Percentiles rank a stretch among this genome's conserved stretches.
phyloP scores from a whole-genome alignment of 1,140 invertebrate genomes.

The Heliothis virescens region DNA sequence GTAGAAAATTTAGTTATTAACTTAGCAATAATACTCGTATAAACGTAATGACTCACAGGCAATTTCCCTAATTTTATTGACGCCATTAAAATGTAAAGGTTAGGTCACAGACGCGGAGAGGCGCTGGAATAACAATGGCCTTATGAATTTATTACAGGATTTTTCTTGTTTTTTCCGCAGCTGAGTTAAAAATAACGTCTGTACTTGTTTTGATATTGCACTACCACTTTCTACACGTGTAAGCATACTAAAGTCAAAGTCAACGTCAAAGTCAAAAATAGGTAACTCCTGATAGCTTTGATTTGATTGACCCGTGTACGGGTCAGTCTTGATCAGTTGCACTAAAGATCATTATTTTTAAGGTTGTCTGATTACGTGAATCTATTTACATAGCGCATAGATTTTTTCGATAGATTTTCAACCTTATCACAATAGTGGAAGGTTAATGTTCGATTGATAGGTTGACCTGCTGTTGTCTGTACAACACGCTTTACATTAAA shows the following conservation, averaged over 20 bases:
- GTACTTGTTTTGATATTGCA: neutral
- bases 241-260: neutral
- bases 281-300: too few species aligned
- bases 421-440: too few species aligned
- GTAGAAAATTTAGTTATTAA: conserved; percentile 23
- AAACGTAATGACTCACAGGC: conserved; percentile 2
- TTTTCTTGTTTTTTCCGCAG: neutral
- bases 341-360: too few species aligned
- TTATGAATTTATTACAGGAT: neutral
- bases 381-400: too few species aligned
- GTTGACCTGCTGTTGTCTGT: too few species aligned
- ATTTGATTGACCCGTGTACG: too few species aligned
- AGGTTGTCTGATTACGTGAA: too few species aligned
- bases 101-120: neutral
- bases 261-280: too few species aligned
- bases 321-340: too few species aligned
- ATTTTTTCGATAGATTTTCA: too few species aligned
- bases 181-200: neutral
- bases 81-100: conserved; percentile 40
- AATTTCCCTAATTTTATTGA: conserved; percentile 44
- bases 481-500: too few species aligned
- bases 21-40: conserved; percentile 7
- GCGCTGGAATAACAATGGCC: neutral
- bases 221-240: neutral
- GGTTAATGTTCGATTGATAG: too few species aligned